Evolutionary conservation across 1,140 invertebrate genomes (phyloP), one percentile per base, ranked within the genome.

Genomic region (Riptortus pedestris): DNA sequence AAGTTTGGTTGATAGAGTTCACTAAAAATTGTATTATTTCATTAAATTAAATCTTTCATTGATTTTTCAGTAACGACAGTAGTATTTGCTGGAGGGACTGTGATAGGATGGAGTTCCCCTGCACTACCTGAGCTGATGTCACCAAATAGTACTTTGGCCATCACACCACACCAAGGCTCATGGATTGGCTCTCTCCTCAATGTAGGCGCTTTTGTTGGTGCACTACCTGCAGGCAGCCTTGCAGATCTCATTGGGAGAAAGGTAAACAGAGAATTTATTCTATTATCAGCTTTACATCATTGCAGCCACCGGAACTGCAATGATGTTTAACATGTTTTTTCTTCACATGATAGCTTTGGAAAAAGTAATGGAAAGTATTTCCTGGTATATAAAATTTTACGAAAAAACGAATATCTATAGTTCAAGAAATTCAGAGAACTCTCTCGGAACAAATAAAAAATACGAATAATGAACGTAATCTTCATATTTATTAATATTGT

Each of bases 181-280:
- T 82, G 80, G 80, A 75, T 79, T 1, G 77, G 78, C 0, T 79
- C 79, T 0, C 69, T 81, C 0, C 67, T 81, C 0, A 78, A 78
- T 38, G 72, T 83, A 3, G 81, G 81, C 0, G 81, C 81, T 0
- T 66, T 79, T 3, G 69, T 75, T 26, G 79, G 80, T 0, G 77
- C 79, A 0, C 73, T 82, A 14, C 79, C 79, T 0, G 75, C 80
- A 33, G 78, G 81, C 2, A 76, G 78, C 26, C 71, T 81, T 20
- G 81, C 84, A 0, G 83, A 86, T 69, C 76, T 77, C 65, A 74
- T 85, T 62, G 85, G 85, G 1, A 74, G 84, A 29, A 88, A 70
- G 43, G 61, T 68, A 62, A 55, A 24, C n/a, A 18, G 4, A 52
- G 20, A 27, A 66, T 20, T 61, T 38, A 43, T n/a, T 33, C 29